Evolutionary conservation across 2,888 invertebrate species (phyloP).

Genomic region (Arge pagana): DNA sequence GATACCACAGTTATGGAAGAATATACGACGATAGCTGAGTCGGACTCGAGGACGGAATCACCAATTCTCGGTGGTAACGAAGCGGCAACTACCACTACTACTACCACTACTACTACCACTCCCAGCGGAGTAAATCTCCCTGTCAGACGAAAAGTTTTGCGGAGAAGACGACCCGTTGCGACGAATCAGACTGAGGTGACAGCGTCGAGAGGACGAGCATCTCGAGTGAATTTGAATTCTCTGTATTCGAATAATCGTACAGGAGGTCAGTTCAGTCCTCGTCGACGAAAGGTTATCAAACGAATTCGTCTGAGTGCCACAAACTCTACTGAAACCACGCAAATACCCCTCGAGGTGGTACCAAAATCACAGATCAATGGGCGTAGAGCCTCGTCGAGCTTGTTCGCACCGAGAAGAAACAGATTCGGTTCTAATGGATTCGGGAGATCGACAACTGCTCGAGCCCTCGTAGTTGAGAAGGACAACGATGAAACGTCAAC

Average conservation of each 20-base stretch:
- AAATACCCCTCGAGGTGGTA: constrained; percentile 13
- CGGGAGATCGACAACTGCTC: constrained; percentile 4
- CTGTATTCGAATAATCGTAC: background rate
- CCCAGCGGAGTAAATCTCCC: too few relatives aligned
- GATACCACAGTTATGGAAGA: too few relatives aligned
- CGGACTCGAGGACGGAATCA: too few relatives aligned
- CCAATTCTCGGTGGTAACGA: too few relatives aligned
- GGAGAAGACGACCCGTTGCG: constrained; percentile 3
- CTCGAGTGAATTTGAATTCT: background rate
- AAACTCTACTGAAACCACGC: background rate
- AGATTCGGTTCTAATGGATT: background rate
- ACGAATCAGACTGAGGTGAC: background rate
- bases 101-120: too few relatives aligned
- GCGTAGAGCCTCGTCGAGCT: constrained; percentile 5
- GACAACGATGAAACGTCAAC: constrained; percentile 14
- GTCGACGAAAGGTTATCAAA: constrained; percentile 44
- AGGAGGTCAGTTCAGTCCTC: constrained; percentile 15
- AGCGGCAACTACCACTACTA: too few relatives aligned
- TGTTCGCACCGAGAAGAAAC: background rate
- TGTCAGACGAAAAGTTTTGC: constrained; percentile 37
- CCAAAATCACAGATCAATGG: constrained; percentile 1
- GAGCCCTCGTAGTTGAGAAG: too few relatives aligned
- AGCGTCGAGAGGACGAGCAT: constrained; percentile 17
- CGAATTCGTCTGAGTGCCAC: constrained; percentile 38
- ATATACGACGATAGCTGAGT: too few relatives aligned